Evolutionary conservation across 2,797 vertebrate genomes (phyloP).

Genomic region (Rhincodon typus): DNA sequence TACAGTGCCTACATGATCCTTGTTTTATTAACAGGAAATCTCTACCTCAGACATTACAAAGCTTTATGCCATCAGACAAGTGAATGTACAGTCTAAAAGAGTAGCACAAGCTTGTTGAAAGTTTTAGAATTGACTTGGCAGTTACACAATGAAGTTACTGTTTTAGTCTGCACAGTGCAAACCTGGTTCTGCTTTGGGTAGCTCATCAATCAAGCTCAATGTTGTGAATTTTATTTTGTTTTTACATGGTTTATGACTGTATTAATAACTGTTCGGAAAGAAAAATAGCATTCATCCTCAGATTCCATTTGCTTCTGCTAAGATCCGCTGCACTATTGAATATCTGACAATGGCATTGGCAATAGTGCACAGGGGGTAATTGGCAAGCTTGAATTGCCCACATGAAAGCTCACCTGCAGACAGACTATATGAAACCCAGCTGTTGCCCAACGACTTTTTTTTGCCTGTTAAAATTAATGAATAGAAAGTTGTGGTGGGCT

Average conservation of each 20-base stretch:
- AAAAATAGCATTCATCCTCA: neutral
- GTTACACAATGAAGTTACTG: neutral
- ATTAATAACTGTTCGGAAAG: neutral
- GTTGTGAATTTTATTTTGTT: slow-evolving; percentile 11
- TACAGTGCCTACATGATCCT: neutral
- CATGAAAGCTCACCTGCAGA: neutral
- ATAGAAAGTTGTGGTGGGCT: neutral
- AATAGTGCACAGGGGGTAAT: neutral
- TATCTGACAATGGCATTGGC: neutral
- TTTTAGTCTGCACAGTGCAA: neutral
- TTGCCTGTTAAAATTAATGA: neutral
- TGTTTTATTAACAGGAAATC: neutral
- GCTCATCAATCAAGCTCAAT: neutral
- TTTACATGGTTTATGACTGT: neutral
- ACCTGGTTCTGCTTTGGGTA: slow-evolving; percentile 2
- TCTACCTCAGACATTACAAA: neutral
- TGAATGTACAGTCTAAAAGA: neutral
- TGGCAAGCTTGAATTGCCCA: neutral
- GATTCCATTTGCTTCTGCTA: neutral
- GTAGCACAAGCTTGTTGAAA: neutral
- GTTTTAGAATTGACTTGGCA: neutral
- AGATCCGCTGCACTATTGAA: neutral
- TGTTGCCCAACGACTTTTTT: neutral
- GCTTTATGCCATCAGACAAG: neutral
- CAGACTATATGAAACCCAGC: neutral